Base-by-base conservation (phyloP, 2,888 invertebrate species). In the Pseudoips prasinana region DNA sequence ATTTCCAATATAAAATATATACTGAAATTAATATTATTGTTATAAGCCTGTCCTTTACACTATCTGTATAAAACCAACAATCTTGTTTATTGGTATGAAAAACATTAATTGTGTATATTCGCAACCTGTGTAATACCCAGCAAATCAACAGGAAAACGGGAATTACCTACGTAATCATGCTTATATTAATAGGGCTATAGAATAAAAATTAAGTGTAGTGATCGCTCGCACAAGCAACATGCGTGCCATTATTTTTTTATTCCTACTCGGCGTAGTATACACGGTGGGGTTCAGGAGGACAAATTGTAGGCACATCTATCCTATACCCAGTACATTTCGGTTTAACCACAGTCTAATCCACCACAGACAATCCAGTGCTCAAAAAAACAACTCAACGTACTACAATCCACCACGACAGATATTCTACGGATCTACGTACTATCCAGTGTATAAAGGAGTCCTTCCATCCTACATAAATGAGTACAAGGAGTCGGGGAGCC, bases 401-500 rank as follows among this genome's bases (percentile, higher is more conserved):
- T 78, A 79, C 44, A 66, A 31, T 8, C 74, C 77, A 2, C 79
- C 77, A 0, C 65, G 59, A 26, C 70, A 69, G 2, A 67, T 79
- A 18, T 65, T 29, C 24, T 78, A 78, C 39, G 70, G 76, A 0
- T 55, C 69, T 1, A 36, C 36, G 1, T 56, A 46, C 25, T 65
- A 73, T 18, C 79, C 80, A 1, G 79, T 79, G 10, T 80, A 70
- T 33, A 71, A 65, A 10, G 64, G 64, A 1, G 33, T 46, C 0
- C 77, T 74, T 1, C 79, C 80, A 0, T 48, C 62, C 1, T 81
- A 81, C 33, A 64, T 81, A 0, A 74, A 77, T 43, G 44, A 70
- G 35, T 80, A 80, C 44, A 62, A 72, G 33, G 47, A 78, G 28
- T 79, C 80, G 0, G 75, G 74, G 1, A 78, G 77, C 39, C 55